Conservation (phyloP, 2,113 vertebrate species). For the Nothocercus julius region DNA sequence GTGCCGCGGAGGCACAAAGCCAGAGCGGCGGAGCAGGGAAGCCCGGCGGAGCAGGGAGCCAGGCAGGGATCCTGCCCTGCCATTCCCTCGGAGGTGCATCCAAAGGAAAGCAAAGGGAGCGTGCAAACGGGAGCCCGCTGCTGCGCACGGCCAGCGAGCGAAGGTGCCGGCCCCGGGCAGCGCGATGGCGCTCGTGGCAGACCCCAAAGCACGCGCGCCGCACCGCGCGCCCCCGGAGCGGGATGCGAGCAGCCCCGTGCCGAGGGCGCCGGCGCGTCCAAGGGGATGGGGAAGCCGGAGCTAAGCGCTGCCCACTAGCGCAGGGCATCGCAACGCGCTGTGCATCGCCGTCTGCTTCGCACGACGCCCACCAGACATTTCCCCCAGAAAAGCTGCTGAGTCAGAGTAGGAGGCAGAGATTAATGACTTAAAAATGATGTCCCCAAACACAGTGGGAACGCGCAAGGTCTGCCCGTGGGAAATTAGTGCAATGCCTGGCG, state of each 20-base stretch:
- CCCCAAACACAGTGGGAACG: slow-evolving; percentile 22
- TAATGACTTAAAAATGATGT: slow-evolving; percentile 67
- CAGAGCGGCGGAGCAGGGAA: rapidly evolving
- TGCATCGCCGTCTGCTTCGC: slow-evolving; percentile 16
- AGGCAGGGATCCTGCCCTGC: neutral
- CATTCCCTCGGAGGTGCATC: slow-evolving; percentile 1
- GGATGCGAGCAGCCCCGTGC: too few species aligned
- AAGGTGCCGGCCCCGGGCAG: slow-evolving; percentile 76
- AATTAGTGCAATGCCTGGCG: neutral
- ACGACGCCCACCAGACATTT: slow-evolving; percentile 67
- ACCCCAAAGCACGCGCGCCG: slow-evolving; percentile 48
- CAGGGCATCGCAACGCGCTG: neutral
- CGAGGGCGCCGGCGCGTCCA: too few species aligned
- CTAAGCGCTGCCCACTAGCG: too few species aligned
- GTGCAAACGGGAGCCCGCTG: slow-evolving; percentile 46
- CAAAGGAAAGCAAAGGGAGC: slow-evolving; percentile 70
- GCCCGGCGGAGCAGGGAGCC: neutral
- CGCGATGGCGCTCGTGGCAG: slow-evolving; percentile 78
- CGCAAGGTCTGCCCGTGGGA: slow-evolving; percentile 24
- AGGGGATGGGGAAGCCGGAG: too few species aligned
- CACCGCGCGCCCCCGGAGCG: too few species aligned
- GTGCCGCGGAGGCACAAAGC: neutral
- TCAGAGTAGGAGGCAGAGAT: slow-evolving; percentile 56
- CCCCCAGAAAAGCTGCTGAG: slow-evolving; percentile 50
- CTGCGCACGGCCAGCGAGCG: slow-evolving; percentile 49